These are phyloP conservation scores for Procavia capensis DNA, from an alignment of 2,113 vertebrate species.

Conservation along the genomic window DNA sequence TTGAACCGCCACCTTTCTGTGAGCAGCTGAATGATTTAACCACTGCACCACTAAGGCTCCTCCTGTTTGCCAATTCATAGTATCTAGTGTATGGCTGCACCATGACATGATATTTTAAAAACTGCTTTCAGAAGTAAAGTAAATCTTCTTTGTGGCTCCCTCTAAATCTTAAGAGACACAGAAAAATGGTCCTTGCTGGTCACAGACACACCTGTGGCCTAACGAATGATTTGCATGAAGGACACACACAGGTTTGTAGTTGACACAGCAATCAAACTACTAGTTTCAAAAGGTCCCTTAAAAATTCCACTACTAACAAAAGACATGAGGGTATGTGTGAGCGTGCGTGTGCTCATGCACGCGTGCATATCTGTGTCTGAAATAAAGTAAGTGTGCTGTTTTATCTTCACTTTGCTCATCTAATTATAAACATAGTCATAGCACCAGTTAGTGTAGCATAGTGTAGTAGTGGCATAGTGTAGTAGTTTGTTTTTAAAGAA, in stretches of 20 bases:
- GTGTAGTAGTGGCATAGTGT: no score
- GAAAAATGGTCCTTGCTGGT: neutral
- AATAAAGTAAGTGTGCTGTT: slow-evolving; percentile 34
- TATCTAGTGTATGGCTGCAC: neutral
- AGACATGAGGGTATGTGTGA: neutral
- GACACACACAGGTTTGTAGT: neutral
- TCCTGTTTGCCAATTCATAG: neutral
- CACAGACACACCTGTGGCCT: slow-evolving; percentile 34
- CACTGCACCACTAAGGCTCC: no score
- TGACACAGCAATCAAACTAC: slow-evolving; percentile 20
- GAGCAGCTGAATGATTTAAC: no score
- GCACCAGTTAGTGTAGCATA: no score
- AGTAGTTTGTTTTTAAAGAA: slow-evolving; percentile 44
- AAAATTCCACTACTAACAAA: slow-evolving; percentile 46
- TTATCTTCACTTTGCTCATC: slow-evolving; percentile 27
- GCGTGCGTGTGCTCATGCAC: neutral
- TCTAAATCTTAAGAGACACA: slow-evolving; percentile 10
- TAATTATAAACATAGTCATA: slow-evolving; percentile 28
- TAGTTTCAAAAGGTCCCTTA: slow-evolving; percentile 38
- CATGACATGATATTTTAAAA: slow-evolving; percentile 39
- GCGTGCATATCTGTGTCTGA: neutral
- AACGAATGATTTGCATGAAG: slow-evolving; percentile 14
- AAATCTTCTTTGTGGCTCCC: neutral
- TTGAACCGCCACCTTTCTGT: no score
- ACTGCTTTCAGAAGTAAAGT: slow-evolving; percentile 38